phyloP scores from a whole-genome alignment of 2,113 vertebrate genomes.

The Lasiurus borealis region DNA sequence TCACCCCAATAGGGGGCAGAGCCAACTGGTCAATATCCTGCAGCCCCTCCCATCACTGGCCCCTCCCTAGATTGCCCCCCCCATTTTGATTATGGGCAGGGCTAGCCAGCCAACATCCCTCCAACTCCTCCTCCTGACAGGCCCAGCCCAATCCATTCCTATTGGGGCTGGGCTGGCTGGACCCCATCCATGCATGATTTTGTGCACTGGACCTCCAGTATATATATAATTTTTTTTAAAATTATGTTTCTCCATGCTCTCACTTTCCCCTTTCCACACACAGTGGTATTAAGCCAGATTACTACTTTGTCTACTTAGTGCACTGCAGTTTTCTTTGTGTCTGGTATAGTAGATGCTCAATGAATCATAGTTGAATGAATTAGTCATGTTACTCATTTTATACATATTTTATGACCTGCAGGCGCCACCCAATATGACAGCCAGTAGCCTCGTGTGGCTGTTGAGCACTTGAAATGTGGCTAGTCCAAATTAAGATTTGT shows the following conservation, averaged over 20 bases:
- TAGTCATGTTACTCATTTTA: not conserved
- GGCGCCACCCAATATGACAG: not conserved
- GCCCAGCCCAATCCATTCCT: too few species aligned
- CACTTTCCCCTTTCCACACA: not conserved
- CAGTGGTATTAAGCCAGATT: not conserved
- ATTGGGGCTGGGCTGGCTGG: too few species aligned
- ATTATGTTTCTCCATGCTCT: not conserved
- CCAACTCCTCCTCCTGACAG: too few species aligned
- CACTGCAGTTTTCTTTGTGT: not conserved
- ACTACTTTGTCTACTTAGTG: not conserved
- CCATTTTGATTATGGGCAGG: too few species aligned
- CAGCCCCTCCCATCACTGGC: too few species aligned
- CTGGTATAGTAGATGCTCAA: not conserved
- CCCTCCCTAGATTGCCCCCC: too few species aligned
- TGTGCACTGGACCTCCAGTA: too few species aligned
- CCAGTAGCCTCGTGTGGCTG: not conserved
- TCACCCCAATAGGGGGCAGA: too few species aligned
- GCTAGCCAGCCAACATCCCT: too few species aligned
- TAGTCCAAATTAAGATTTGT: not conserved
- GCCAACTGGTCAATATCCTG: too few species aligned
- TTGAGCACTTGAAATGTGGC: not conserved
- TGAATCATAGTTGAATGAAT: slow-evolving; percentile 17
- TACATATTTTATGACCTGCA: not conserved
- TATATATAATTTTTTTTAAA: not conserved
- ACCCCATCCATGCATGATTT: too few species aligned